Base-by-base conservation (phyloP, 1,140 invertebrate genomes). In the Gyrodactylus bullatarudis region DNA sequence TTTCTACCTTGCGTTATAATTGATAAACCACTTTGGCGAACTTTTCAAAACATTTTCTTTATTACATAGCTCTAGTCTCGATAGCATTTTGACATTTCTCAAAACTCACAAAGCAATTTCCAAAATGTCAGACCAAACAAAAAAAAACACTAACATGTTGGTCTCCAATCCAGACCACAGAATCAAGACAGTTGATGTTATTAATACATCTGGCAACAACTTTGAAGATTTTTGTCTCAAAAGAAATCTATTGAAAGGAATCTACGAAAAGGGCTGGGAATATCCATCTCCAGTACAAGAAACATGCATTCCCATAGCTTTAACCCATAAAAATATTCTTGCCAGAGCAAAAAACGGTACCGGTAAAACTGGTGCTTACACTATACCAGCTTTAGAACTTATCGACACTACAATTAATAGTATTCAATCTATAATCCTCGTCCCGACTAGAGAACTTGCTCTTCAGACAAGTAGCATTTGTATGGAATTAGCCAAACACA, bases 381-480 rank as follows among this genome's bases (percentile, higher is more conserved):
- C 86, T 19, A 85, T 96, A 77, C 92, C 92, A 26, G 20, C 26
- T 21, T 23, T 74, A 25, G 73, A 74, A 54, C 22, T 22, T 21
- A 24, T 74, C 8, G 68, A 74, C 20, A 73, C 54, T 21, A 23
- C n/a, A 1, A 95, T 95, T 82, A 84, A 86, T 76, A 85, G 83
- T 20, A 71, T 70, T 23, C 73, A 71, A 69, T 21, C 92, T 77
- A 84, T 99, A 82, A 86, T 98, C 75, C 91, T 99, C 82, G 95
- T 99, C 76, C 95, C 95, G 76, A 99, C 95, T 71, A 85, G 95
- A 84, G 95, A 99, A 83, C 84, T 99, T 81, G 95, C 95, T 76
- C 85, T 99, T 76, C 95, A 99, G 83, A 98, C 94, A 78, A 95
- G 91, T 84, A 93, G 97, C 84, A 98, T 99, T 78, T 94, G 93